phyloP scores from a whole-genome alignment of 2,113 vertebrate genomes.

The Loxodonta africana region DNA sequence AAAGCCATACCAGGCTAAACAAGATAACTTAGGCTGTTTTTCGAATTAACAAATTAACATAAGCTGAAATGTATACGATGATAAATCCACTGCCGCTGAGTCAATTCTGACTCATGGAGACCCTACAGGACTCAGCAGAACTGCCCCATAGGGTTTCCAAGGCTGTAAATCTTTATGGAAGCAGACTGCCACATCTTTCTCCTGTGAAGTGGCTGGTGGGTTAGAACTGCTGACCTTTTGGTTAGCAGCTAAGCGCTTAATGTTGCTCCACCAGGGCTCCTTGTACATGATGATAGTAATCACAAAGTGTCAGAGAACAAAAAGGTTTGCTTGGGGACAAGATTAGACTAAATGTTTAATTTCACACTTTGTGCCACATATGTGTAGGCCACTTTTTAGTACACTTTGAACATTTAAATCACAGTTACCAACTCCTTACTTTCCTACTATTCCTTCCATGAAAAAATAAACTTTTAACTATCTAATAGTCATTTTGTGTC shows the following conservation, averaged over 20 bases:
- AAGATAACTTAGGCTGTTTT: neutral
- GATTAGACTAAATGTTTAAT: slow-evolving; percentile 14
- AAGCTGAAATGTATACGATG: neutral
- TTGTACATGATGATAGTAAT: neutral
- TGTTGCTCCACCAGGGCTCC: no score
- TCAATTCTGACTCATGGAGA: no score
- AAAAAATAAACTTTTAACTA: slow-evolving; percentile 27
- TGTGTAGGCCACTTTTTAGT: neutral
- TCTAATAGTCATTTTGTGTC: neutral
- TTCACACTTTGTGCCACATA: neutral
- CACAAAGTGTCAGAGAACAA: neutral
- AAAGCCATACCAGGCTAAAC: neutral
- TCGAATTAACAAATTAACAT: slow-evolving; percentile 12
- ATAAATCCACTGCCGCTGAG: neutral
- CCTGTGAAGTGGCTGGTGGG: no score
- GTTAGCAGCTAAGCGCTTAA: no score
- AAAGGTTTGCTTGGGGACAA: slow-evolving; percentile 26
- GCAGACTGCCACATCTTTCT: no score
- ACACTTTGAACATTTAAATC: slow-evolving; percentile 13
- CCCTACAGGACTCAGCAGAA: no score
- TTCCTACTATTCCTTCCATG: neutral
- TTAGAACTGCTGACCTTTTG: no score
- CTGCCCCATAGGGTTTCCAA: no score
- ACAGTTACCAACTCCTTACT: neutral
- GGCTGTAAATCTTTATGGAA: no score